Conservation (phyloP, 2,888 invertebrate species). For the Apantesis nais region DNA sequence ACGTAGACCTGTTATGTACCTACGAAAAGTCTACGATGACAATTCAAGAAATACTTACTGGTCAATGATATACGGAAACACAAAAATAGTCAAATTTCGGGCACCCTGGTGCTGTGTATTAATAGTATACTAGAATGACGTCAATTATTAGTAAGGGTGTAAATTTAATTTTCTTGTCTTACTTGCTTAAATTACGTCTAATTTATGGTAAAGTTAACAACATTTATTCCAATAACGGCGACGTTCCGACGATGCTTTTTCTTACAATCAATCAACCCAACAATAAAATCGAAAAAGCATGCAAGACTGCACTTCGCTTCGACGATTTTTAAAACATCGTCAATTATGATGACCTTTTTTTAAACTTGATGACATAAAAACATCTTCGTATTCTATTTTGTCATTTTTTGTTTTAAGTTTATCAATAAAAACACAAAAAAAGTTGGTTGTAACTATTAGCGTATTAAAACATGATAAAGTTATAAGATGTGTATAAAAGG, state of each 20-base stretch:
- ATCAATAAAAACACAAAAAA: background rate
- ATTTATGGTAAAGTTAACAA: background rate
- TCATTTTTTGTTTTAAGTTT: background rate
- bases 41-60: background rate
- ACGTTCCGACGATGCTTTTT: background rate
- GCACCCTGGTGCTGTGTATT: background rate
- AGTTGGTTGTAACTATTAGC: background rate
- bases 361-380: background rate
- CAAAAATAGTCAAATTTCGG: too few species aligned
- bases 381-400: background rate
- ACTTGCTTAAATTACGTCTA: background rate
- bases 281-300: background rate
- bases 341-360: too few species aligned
- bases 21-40: background rate
- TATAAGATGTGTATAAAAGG: background rate
- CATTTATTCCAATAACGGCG: background rate
- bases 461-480: background rate
- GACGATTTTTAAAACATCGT: background rate
- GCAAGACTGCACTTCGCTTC: background rate
- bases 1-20: background rate
- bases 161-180: background rate
- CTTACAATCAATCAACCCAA: background rate
- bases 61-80: too few species aligned
- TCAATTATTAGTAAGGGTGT: background rate
- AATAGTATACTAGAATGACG: background rate